Evolutionary conservation across 2,888 invertebrate genomes (phyloP).

Genomic region (Tetheella fluctuosa): DNA sequence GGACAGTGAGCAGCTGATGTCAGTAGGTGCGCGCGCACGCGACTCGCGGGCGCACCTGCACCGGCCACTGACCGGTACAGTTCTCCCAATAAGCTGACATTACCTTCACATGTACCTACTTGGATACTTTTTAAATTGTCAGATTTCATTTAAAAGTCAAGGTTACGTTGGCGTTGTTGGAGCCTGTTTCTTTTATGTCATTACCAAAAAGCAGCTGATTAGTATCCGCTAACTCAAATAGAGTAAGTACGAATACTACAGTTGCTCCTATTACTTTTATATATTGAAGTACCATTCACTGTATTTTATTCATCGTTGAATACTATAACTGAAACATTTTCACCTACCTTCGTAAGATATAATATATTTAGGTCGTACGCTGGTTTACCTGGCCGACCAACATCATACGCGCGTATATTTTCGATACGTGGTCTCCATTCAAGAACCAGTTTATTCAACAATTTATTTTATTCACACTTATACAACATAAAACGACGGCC

Average conservation of each 20-base stretch:
- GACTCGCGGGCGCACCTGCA: constrained; percentile 56
- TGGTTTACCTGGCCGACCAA: not conserved
- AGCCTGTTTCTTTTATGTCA: constrained; percentile 25
- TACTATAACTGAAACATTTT: not conserved
- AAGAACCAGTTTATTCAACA: constrained; percentile 38
- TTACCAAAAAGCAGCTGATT: constrained; percentile 21
- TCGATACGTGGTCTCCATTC: constrained; percentile 33
- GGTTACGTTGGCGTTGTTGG: constrained; percentile 28
- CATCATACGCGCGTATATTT: constrained; percentile 17
- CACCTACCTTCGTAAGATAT: not conserved
- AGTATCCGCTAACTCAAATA: not conserved
- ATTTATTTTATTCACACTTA: constrained; percentile 30
- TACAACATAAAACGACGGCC: constrained; percentile 24
- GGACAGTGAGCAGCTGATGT: constrained; percentile 36
- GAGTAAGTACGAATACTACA: not conserved
- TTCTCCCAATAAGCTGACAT: constrained; percentile 43
- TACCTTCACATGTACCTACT: constrained; percentile 31
- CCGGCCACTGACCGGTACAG: constrained; percentile 46
- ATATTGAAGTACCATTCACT: not conserved
- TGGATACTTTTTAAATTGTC: constrained; percentile 27
- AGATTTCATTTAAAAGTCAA: constrained; percentile 41
- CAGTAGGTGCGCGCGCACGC: constrained; percentile 41
- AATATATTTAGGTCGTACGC: not conserved
- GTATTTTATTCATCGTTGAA: not conserved
- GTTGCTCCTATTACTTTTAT: constrained; percentile 2